These are phyloP conservation scores for Araneus ventricosus DNA, from an alignment of 1,140 invertebrate genomes.

Conservation along the genomic window DNA sequence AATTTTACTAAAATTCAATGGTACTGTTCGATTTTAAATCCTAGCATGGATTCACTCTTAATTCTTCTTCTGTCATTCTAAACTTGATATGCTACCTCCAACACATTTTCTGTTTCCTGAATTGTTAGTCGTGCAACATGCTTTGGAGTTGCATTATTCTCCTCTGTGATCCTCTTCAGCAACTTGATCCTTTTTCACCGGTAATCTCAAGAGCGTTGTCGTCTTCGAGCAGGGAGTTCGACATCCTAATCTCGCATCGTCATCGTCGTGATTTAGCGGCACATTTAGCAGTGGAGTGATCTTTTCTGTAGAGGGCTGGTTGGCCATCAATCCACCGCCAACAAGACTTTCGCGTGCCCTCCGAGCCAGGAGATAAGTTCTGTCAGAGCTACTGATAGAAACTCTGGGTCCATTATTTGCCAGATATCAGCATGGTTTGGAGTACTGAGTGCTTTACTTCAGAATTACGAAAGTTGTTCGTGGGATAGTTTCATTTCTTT, in stretches of 20 bases:
- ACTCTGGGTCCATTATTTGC: neutral
- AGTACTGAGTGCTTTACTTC: neutral
- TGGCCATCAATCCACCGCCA: slow-evolving; percentile 50
- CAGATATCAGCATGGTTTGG: neutral
- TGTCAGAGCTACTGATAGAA: slow-evolving; percentile 23
- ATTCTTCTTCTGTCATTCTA: too few relatives aligned
- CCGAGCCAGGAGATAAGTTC: slow-evolving; percentile 30
- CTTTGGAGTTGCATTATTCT: neutral
- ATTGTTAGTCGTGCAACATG: neutral
- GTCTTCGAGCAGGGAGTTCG: neutral
- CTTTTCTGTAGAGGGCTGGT: neutral
- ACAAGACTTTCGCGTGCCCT: slow-evolving; percentile 56
- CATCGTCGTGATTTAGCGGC: slow-evolving; percentile 39
- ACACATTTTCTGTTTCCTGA: neutral
- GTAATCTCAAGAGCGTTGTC: slow-evolving; percentile 23
- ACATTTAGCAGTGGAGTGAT: slow-evolving; percentile 25
- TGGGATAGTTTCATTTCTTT: too few relatives aligned
- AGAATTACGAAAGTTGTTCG: neutral
- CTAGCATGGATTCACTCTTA: too few relatives aligned
- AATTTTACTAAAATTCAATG: too few relatives aligned
- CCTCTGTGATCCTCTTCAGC: neutral
- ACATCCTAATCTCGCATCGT: slow-evolving; percentile 22
- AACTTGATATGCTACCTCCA: too few relatives aligned
- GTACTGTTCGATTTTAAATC: too few relatives aligned
- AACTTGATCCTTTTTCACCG: neutral